These are phyloP conservation scores for Rhagonycha lutea DNA, from an alignment of 2,888 invertebrate genomes.

Conservation along the genomic window DNA sequence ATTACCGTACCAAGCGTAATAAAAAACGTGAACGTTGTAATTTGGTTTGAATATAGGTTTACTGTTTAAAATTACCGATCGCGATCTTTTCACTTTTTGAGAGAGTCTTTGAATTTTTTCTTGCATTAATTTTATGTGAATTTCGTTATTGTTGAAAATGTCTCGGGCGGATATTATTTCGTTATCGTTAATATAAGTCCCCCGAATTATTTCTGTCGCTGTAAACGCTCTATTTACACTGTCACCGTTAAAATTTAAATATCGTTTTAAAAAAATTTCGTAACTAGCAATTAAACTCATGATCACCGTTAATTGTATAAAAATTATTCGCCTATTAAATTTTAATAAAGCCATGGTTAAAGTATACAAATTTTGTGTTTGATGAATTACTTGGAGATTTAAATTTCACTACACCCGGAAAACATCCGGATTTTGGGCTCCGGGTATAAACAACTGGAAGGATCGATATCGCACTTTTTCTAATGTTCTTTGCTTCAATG, in stretches of 20 bases:
- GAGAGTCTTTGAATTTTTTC: conserved; percentile 42
- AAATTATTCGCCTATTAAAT: conserved; percentile 6
- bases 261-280: conserved; percentile 1
- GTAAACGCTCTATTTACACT: not conserved
- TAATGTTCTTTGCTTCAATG: not conserved
- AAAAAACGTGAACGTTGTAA: conserved; percentile 49
- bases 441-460: not conserved
- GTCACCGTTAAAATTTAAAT: not conserved
- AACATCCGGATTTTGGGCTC: not conserved
- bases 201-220: not conserved
- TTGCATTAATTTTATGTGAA: conserved; percentile 39
- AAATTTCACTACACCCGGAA: not conserved
- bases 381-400: not conserved
- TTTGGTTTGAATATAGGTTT: conserved; percentile 42
- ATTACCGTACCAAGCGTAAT: conserved; percentile 51
- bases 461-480: not conserved
- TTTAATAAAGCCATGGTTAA: conserved; percentile 7
- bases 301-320: not conserved
- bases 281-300: not conserved
- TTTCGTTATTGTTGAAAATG: conserved; percentile 31
- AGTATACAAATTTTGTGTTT: not conserved
- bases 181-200: not conserved
- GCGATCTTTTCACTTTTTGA: conserved; percentile 39
- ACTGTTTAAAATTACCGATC: conserved; percentile 33
- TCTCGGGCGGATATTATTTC: conserved; percentile 8